Evolutionary conservation across 1,140 invertebrate genomes (phyloP).

Genomic region (Drosophila equinoxialis): DNA sequence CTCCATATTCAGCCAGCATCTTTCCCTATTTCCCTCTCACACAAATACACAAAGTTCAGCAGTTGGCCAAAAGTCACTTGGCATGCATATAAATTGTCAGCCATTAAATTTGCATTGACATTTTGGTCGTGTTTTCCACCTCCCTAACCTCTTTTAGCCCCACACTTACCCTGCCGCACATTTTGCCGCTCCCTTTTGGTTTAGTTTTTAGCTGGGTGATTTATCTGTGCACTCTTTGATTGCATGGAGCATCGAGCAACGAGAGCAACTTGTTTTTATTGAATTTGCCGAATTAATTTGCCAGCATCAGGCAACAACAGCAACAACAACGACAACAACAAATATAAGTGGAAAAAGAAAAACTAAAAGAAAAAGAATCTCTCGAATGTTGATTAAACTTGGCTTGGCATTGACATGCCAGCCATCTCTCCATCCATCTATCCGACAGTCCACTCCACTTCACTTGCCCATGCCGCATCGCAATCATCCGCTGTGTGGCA

Average conservation of each 20-base stretch:
- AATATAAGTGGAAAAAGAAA: constrained; percentile 15
- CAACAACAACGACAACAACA: constrained; percentile 13
- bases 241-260: constrained; percentile 65
- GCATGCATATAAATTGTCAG: constrained; percentile 80
- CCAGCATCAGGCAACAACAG: constrained; percentile 45
- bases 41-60: constrained; percentile 68
- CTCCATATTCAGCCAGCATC: constrained; percentile 23
- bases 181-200: constrained; percentile 15
- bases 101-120: constrained; percentile 80
- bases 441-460: background rate
- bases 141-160: background rate
- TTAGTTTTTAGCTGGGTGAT: constrained; percentile 75
- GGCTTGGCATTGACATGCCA: constrained; percentile 62
- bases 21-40: constrained; percentile 37
- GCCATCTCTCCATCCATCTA: constrained; percentile 1
- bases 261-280: constrained; percentile 72
- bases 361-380: constrained; percentile 18
- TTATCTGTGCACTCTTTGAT: constrained; percentile 79
- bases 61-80: constrained; percentile 80
- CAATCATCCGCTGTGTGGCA: constrained; percentile 20
- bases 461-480: background rate
- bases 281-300: constrained; percentile 81
- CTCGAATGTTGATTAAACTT: constrained; percentile 73
- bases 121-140: constrained; percentile 67
- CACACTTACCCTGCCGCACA: background rate